These are phyloP conservation scores for Benitochromis conjunctus DNA, from an alignment of 2,113 vertebrate species.

Conservation along the genomic window DNA sequence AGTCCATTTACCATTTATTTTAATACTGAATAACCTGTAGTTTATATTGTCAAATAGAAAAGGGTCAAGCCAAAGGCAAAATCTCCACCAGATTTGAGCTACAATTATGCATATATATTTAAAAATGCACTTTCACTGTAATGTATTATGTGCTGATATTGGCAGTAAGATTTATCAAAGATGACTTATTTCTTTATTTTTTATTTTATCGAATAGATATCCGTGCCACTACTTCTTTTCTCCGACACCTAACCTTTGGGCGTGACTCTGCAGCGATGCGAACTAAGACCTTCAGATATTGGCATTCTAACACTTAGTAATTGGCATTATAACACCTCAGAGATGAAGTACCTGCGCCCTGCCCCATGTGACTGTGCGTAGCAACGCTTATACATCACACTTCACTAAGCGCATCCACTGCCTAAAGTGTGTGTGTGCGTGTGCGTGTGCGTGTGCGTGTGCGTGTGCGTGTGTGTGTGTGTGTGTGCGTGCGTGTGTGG, in stretches of 20 bases:
- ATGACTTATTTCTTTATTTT: background rate
- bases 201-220: background rate
- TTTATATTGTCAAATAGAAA: background rate
- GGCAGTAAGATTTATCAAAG: background rate
- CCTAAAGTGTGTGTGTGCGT: background rate
- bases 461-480: background rate
- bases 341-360: constrained; percentile 38
- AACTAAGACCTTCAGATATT: constrained; percentile 31
- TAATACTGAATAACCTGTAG: background rate
- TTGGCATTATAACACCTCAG: constrained; percentile 57
- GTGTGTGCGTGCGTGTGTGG: too few species aligned
- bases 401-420: constrained; percentile 10
- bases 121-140: background rate
- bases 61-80: too few species aligned
- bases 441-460: background rate
- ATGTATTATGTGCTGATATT: too few species aligned
- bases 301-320: constrained; percentile 55
- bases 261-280: background rate
- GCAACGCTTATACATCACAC: constrained; percentile 45
- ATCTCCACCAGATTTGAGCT: too few species aligned
- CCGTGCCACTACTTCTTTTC: background rate
- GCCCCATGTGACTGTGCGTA: constrained; percentile 39
- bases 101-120: background rate
- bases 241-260: background rate
- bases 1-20: background rate